Evolutionary conservation across 2,888 invertebrate species (phyloP).

Genomic region (Vesta saturnalis): DNA sequence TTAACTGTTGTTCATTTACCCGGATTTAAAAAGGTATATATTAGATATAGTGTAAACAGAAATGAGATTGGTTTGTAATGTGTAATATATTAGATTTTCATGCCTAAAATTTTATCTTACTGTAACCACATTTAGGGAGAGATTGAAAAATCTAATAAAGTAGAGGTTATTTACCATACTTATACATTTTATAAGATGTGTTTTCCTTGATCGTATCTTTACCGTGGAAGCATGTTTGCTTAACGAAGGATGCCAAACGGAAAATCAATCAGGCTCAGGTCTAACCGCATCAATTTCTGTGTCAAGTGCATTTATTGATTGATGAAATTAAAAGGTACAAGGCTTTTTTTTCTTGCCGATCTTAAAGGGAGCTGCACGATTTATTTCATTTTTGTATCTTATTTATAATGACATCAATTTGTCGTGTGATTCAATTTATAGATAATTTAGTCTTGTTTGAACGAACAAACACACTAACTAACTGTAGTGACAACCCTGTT

Average conservation of each 20-base stretch:
- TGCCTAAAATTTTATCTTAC: too few relatives aligned
- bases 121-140: too few relatives aligned
- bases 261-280: slow-evolving; percentile 6
- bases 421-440: neutral
- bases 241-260: slow-evolving; percentile 7
- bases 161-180: neutral
- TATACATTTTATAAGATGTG: neutral
- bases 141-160: too few relatives aligned
- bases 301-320: slow-evolving; percentile 9
- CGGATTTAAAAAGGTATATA: too few relatives aligned
- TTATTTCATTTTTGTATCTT: neutral
- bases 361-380: neutral
- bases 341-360: neutral
- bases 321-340: neutral
- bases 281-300: slow-evolving; percentile 10
- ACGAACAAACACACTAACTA: too few relatives aligned
- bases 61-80: too few relatives aligned
- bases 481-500: too few relatives aligned
- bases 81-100: too few relatives aligned
- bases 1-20: too few relatives aligned
- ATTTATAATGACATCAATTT: too few relatives aligned
- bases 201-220: neutral
- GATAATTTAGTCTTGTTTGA: too few relatives aligned
- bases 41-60: too few relatives aligned
- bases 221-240: neutral